phyloP scores from a whole-genome alignment of 1,140 invertebrate genomes.

The Steinernema feltiae region DNA sequence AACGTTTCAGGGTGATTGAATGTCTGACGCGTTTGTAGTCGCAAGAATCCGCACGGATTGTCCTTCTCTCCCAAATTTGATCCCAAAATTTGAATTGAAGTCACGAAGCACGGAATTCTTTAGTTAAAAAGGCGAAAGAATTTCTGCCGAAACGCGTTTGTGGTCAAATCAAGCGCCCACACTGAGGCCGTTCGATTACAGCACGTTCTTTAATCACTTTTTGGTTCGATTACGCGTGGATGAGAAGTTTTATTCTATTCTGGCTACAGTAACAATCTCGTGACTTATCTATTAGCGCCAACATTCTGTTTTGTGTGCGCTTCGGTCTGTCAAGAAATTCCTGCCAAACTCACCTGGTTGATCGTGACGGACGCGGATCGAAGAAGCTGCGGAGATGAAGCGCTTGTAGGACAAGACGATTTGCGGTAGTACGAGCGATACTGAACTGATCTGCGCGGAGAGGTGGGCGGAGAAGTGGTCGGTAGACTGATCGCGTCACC shows the following conservation, averaged over 20 bases:
- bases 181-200: too few species aligned
- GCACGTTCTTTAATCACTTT: too few species aligned
- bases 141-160: too few species aligned
- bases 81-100: too few species aligned
- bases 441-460: background rate
- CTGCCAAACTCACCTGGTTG: background rate
- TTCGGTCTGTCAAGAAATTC: background rate
- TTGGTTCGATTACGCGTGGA: too few species aligned
- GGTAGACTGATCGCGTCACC: background rate
- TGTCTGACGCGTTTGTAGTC: background rate
- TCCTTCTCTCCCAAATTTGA: too few species aligned
- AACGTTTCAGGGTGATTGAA: background rate
- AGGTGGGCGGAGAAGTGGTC: background rate
- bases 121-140: too few species aligned
- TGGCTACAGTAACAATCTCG: too few species aligned
- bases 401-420: background rate
- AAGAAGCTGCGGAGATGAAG: background rate
- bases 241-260: too few species aligned
- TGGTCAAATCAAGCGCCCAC: too few species aligned
- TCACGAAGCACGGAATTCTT: too few species aligned
- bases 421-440: background rate
- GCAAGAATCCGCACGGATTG: too few species aligned
- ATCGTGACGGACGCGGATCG: background rate
- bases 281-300: background rate
- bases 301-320: background rate